Evolutionary conservation across 1,140 invertebrate species (phyloP).

Genomic region (Drosophila mayri): DNA sequence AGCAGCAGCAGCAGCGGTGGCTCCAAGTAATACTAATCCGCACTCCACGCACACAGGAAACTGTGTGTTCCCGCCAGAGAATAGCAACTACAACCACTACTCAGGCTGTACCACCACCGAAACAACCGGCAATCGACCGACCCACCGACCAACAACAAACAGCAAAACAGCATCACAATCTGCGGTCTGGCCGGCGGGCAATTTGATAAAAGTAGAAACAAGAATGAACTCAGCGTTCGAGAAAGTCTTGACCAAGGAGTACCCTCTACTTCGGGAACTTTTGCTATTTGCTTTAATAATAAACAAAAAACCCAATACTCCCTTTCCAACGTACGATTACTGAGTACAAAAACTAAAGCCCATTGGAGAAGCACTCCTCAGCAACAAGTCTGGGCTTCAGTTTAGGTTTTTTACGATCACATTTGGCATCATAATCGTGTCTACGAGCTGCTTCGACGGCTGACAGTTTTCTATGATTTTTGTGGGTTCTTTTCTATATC

Average conservation of each 20-base stretch:
- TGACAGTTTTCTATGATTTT: slow-evolving; percentile 45
- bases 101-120: slow-evolving; percentile 36
- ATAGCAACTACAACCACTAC: slow-evolving; percentile 15
- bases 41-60: slow-evolving; percentile 38
- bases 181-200: slow-evolving; percentile 57
- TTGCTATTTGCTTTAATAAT: too few relatives aligned
- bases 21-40: slow-evolving; percentile 48
- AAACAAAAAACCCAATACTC: neutral
- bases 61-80: slow-evolving; percentile 9
- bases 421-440: slow-evolving; percentile 69
- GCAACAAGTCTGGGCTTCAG: slow-evolving; percentile 56
- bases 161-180: slow-evolving; percentile 55
- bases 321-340: accelerated
- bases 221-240: neutral
- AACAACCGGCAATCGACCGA: slow-evolving; percentile 13
- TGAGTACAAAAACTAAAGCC: slow-evolving; percentile 3
- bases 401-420: slow-evolving; percentile 51
- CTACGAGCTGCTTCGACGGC: slow-evolving; percentile 55
- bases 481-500: slow-evolving; percentile 22
- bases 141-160: slow-evolving; percentile 45
- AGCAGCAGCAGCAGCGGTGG: neutral
- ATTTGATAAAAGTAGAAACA: slow-evolving; percentile 67
- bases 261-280: neutral
- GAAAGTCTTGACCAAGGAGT: neutral
- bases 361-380: slow-evolving; percentile 10